Conservation (phyloP, 2,888 invertebrate species). For the Venusia cambrica region DNA sequence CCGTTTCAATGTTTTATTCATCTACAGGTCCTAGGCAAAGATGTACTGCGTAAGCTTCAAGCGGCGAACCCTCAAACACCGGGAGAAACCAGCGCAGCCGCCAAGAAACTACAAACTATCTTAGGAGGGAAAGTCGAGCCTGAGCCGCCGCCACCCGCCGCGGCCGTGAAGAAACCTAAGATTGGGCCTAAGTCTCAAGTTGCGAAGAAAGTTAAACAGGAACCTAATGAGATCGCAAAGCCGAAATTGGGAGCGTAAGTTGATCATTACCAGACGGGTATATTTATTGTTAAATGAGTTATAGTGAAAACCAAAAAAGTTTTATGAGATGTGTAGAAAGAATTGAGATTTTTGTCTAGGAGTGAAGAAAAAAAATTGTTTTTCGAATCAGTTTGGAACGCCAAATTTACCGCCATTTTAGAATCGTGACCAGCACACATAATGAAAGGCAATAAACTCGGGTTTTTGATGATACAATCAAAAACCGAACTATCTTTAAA, state of each 20-base stretch:
- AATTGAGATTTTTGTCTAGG: no score
- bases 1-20: no score
- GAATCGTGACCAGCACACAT: no score
- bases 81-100: conserved; percentile 4
- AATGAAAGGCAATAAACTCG: no score
- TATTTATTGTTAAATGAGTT: no score
- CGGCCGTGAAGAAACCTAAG: conserved; percentile 11
- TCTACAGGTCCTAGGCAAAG: conserved; percentile 36
- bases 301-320: no score
- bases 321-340: no score
- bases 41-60: conserved; percentile 22
- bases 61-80: conserved; percentile 13
- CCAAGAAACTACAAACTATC: conserved; percentile 13
- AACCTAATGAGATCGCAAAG: not conserved
- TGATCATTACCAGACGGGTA: not conserved
- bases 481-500: no score
- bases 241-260: not conserved
- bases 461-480: no score
- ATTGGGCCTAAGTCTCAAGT: conserved; percentile 25
- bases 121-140: conserved; percentile 3
- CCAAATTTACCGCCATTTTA: no score
- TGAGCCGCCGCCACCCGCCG: not conserved
- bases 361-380: no score
- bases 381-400: no score
- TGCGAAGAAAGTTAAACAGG: conserved; percentile 10